Percentiles rank a stretch among this genome's conserved stretches.
Evolutionary conservation across 1,140 invertebrate genomes (phyloP).

Genomic region (Pseudomyrmex sp.): DNA sequence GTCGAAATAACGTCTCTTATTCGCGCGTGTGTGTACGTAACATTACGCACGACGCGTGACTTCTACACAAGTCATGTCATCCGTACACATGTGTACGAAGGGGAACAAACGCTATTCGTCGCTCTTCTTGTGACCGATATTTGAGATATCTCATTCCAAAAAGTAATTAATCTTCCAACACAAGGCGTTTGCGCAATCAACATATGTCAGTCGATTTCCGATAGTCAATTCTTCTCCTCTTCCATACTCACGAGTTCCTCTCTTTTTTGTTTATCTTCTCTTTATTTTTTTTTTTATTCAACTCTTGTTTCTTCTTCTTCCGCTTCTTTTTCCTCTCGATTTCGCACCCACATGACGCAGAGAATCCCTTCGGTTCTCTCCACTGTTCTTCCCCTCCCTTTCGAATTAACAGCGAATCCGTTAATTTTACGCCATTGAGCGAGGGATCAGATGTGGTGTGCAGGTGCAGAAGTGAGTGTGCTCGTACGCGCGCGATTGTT

Average conservation of each 20-base stretch:
- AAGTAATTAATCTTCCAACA: too few species aligned
- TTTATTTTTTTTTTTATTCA: neutral
- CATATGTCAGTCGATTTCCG: neutral
- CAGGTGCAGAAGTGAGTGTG: slow-evolving; percentile 51
- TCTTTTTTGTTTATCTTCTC: too few species aligned
- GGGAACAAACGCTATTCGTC: neutral
- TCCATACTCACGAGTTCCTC: neutral
- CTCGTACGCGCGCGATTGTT: slow-evolving; percentile 8
- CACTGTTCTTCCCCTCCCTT: neutral
- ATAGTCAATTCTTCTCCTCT: neutral
- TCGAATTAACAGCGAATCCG: neutral
- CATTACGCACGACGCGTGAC: too few species aligned
- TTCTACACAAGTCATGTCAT: too few species aligned
- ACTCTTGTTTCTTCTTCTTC: too few species aligned
- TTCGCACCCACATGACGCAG: slow-evolving; percentile 3
- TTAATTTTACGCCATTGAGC: slow-evolving; percentile 34
- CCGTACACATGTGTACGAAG: neutral
- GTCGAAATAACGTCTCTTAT: too few species aligned
- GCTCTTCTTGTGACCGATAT: neutral
- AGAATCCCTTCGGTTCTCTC: neutral
- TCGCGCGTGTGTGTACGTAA: too few species aligned
- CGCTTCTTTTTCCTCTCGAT: neutral
- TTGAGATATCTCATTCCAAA: too few species aligned
- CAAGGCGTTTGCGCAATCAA: too few species aligned
- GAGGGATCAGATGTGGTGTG: slow-evolving; percentile 19